Base-by-base conservation (phyloP, 2,113 vertebrate species). In the Varanus komodoensis region DNA sequence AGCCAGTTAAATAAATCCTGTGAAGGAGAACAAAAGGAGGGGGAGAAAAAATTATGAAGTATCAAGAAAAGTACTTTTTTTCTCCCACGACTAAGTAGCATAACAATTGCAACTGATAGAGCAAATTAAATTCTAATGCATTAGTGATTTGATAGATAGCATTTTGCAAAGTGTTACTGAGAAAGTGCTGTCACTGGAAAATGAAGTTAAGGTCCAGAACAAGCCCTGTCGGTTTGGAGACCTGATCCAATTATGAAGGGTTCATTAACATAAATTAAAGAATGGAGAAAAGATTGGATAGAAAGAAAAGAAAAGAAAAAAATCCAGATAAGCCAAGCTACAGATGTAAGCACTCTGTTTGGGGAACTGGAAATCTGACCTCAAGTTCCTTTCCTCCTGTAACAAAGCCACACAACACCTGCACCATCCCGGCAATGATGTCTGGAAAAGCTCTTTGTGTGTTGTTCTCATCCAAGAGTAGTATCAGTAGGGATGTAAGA, bases 71-170 rank as follows among this genome's bases (percentile, higher is more conserved):
- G 96, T 89, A 92, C 89, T 75, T 90, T 80, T 95, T 79, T 90
- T 80, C 29, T 54, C 67, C 44, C 89, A 92, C 92, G 93, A 93
- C 92, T 96, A 97, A 96, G 91, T 90, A 94, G 90, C 93, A 94
- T 0, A 0, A 96, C 92, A 96, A 96, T 89, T 95, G 92, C 84
- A 96, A 95, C 86, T 95, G 94, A 96, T 90, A 90, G 94, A 94
- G 91, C 92, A 96, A 96, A 97, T 96, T 96, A 96, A 97, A 96
- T 95, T 95, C 91, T 95, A 92, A 92, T 57, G 90, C 89, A 1
- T 88, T 86, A 87, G 83, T 89, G 92, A 94, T 93, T 94, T 95
- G 95, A 96, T 93, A 93, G 95, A 96, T 95, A 96, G 3, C 19
- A 91, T 94, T 96, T 95, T 94, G 79, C 93, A 90, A 93, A 96